Evolutionary conservation across 2,888 invertebrate genomes (phyloP).

Genomic region (Clepsis dumicolana): DNA sequence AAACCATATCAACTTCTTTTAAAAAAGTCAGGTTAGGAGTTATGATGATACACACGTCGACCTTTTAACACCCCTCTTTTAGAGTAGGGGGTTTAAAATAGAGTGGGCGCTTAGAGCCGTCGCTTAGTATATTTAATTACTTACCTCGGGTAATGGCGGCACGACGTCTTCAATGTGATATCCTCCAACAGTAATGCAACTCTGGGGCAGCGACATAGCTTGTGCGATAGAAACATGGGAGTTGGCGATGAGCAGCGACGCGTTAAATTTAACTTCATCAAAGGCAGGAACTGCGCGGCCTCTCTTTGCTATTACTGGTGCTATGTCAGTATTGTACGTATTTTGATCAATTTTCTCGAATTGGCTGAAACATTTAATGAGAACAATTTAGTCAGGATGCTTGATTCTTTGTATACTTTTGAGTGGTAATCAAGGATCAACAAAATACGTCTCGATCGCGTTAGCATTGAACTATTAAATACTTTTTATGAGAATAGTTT

Average conservation of each 20-base stretch:
- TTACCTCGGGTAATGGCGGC: slow-evolving; percentile 31
- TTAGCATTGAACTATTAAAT: too few relatives aligned
- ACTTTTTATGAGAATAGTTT: too few relatives aligned
- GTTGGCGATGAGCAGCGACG: slow-evolving; percentile 51
- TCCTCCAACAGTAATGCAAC: slow-evolving; percentile 44
- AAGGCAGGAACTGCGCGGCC: slow-evolving; percentile 42
- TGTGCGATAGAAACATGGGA: slow-evolving; percentile 50
- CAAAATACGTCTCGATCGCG: too few relatives aligned
- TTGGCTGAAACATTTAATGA: slow-evolving; percentile 23
- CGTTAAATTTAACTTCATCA: slow-evolving; percentile 47
- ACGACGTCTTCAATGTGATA: slow-evolving; percentile 36
- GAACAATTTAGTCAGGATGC: too few relatives aligned
- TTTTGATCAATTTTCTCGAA: slow-evolving; percentile 5
- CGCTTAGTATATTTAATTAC: not conserved
- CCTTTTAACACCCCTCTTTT: too few relatives aligned
- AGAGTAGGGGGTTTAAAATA: too few relatives aligned
- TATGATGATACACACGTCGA: too few relatives aligned
- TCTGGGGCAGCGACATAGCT: slow-evolving; percentile 49
- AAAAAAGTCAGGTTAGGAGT: too few relatives aligned
- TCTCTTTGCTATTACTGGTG: slow-evolving; percentile 7
- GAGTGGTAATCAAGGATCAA: too few relatives aligned
- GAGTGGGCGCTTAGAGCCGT: too few relatives aligned
- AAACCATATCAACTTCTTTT: too few relatives aligned
- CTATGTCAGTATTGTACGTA: not conserved
- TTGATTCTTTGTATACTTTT: too few relatives aligned